Evolutionary conservation across 2,113 vertebrate genomes (phyloP), one percentile per base, ranked within the genome.

Genomic region (Proteles cristata): DNA sequence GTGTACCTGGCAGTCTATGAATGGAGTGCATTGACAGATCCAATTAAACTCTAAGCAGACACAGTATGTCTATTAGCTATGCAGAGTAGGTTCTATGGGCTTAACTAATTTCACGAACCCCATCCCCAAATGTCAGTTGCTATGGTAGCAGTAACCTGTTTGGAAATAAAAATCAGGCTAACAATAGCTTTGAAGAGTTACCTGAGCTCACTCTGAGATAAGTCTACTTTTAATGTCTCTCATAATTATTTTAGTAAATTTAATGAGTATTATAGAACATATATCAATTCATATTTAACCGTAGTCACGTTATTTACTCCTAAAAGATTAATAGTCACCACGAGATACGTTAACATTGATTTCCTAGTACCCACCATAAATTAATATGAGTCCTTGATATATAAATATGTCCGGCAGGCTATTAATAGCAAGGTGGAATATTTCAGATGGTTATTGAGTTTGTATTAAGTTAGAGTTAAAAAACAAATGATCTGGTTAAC

Each of bases 341-440:
- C 4, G 80, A 98, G 65, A 65, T 71, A 98, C 92, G 97, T 98
- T 98, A 98, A 50, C 92, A 98, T 96, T 96, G 97, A 98, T 98
- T 98, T 98, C 94, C 88, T 69, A 96, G 77, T 92, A 66, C 55
- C 16, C 26, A 21, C n/a, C 97, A 95, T 83, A 96, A 97, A 98
- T 97, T 94, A 97, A 81, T 86, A 33, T 69, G n/a, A 88, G 66
- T 82, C 63, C 53, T 97, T 97, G 81, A 61, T 95, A 95, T 0
- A 95, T 96, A 96, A 98, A 98, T 97, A 95, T 97, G 83, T 94
- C 61, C 2, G 10, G 48, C 43, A 83, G 88, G 76, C 33, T 92
- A 96, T 92, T 97, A 98, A 97, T 97, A 94, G 45, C 28, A 93
- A 94, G 6, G 43, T 98, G 97, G 69, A 97, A 95, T 66, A 50